Evolutionary conservation across 2,113 vertebrate species (phyloP).

Genomic region (Ia io): DNA sequence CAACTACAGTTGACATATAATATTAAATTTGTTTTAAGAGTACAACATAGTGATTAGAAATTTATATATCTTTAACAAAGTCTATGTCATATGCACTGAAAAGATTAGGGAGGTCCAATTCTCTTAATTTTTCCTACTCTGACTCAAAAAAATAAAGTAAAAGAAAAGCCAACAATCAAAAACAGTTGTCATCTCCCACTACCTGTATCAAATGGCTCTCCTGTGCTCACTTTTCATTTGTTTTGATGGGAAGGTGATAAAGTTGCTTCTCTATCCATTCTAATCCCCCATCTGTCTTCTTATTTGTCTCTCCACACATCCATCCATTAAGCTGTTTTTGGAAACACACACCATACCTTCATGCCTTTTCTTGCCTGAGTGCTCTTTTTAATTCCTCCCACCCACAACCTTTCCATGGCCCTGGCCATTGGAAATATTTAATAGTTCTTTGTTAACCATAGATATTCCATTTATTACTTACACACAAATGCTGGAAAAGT

Average conservation of each 20-base stretch:
- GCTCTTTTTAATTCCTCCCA: not conserved
- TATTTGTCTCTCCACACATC: not conserved
- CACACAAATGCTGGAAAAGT: not conserved
- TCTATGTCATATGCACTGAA: not conserved
- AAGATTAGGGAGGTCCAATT: not conserved
- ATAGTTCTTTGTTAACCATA: not conserved
- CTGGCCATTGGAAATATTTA: accelerated
- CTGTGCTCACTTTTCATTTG: not conserved
- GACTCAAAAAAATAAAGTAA: not conserved
- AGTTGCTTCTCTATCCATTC: not conserved
- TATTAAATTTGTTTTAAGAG: not conserved
- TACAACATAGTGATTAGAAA: not conserved
- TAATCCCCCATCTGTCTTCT: not conserved
- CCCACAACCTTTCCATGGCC: accelerated
- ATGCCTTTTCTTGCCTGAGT: too few species aligned
- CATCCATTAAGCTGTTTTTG: too few species aligned
- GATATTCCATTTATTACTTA: not conserved
- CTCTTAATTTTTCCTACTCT: not conserved
- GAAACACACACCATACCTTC: too few species aligned
- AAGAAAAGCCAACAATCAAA: not conserved
- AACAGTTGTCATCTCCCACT: not conserved
- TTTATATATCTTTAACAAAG: not conserved
- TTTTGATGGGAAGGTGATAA: not conserved
- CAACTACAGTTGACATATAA: not conserved
- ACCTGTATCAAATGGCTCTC: not conserved